phyloP scores from a whole-genome alignment of 1,140 invertebrate species.

The Drosophila auraria region DNA sequence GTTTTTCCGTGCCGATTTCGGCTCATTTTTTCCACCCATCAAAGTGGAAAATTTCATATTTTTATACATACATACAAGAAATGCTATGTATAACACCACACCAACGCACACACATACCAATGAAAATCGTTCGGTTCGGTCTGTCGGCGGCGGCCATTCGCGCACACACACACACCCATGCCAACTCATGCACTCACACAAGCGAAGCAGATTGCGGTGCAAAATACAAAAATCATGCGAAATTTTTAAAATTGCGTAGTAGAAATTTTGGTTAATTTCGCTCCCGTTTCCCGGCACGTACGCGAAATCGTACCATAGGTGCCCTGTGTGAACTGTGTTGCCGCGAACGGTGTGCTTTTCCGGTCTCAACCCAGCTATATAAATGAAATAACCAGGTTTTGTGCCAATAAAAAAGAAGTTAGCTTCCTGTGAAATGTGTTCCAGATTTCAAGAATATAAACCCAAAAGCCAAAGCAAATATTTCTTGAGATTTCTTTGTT shows the following conservation, averaged over 20 bases:
- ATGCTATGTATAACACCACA: slow-evolving; percentile 84
- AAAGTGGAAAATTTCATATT: slow-evolving; percentile 82
- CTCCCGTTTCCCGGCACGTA: slow-evolving; percentile 3
- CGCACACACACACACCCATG: slow-evolving; percentile 50
- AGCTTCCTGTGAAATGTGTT: slow-evolving; percentile 31
- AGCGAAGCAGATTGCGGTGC: slow-evolving; percentile 73
- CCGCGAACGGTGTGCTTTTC: slow-evolving; percentile 23
- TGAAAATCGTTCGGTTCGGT: slow-evolving; percentile 29
- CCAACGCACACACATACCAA: slow-evolving; percentile 58
- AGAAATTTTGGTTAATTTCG: slow-evolving; percentile 43
- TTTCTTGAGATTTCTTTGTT: slow-evolving; percentile 76
- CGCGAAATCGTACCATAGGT: slow-evolving; percentile 2
- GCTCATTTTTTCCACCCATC: slow-evolving; percentile 29
- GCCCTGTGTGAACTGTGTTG: slow-evolving; percentile 15
- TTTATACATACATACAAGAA: slow-evolving; percentile 84
- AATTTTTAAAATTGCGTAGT: slow-evolving; percentile 79
- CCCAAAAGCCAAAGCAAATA: slow-evolving; percentile 31
- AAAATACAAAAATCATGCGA: slow-evolving; percentile 82
- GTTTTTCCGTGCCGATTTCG: slow-evolving; percentile 32
- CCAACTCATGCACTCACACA: slow-evolving; percentile 51
- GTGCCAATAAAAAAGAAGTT: not conserved
- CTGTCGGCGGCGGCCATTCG: slow-evolving; percentile 66
- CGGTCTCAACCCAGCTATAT: slow-evolving; percentile 15
- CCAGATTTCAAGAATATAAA: slow-evolving; percentile 27
- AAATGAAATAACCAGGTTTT: not conserved